Conservation (phyloP, 2,888 invertebrate genomes). For the Acleris cristana region DNA sequence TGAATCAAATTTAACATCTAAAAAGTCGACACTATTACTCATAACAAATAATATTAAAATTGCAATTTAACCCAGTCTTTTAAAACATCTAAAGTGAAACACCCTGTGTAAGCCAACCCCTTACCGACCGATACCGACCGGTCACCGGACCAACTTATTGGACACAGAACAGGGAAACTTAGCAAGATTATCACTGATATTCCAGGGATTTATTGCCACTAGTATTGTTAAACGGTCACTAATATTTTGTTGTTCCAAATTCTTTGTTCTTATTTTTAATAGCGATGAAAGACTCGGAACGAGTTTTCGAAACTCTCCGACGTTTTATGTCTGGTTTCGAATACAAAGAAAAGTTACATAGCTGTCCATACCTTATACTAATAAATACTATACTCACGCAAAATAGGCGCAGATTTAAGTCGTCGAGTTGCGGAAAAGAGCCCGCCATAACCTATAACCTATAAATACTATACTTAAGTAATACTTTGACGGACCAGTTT, state of each 20-base stretch:
- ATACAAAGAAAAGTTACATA: background rate
- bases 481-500: too few relatives aligned
- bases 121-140: conserved; percentile 47
- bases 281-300: background rate
- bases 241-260: conserved; percentile 45
- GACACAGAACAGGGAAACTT: conserved; percentile 57
- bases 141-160: conserved; percentile 58
- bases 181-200: conserved; percentile 64
- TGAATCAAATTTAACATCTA: too few relatives aligned
- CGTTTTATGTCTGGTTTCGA: background rate
- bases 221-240: conserved; percentile 57
- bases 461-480: too few relatives aligned
- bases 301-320: background rate
- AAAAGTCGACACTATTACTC: too few relatives aligned
- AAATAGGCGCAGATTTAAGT: too few relatives aligned
- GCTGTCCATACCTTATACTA: too few relatives aligned
- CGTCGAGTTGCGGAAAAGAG: too few relatives aligned
- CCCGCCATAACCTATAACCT: too few relatives aligned
- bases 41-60: background rate
- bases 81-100: background rate
- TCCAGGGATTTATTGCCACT: conserved; percentile 61
- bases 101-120: conserved; percentile 2
- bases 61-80: background rate
- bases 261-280: conserved; percentile 25
- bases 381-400: too few relatives aligned